A percentile compares a stretch with the other conserved stretches of the same genome.
Conservation (phyloP, 2,888 invertebrate genomes). For the Diachrysia chrysitis region DNA sequence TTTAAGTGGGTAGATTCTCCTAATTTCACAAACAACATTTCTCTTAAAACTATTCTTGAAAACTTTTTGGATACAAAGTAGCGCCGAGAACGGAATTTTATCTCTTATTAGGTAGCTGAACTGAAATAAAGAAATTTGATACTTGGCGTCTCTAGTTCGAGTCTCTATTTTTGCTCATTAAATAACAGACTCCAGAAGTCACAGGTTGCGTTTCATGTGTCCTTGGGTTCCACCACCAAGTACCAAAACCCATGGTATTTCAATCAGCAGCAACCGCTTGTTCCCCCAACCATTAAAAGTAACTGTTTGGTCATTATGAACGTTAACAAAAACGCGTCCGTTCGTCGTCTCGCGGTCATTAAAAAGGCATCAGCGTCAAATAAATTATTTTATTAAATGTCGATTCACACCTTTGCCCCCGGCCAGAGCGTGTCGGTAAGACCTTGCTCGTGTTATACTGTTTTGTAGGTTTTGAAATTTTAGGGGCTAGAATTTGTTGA, state of each 20-base stretch:
- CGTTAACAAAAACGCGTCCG: conserved; percentile 53
- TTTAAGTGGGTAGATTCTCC: background rate
- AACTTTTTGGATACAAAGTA: too few species aligned
- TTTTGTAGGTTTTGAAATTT: conserved; percentile 37
- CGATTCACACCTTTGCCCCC: conserved; percentile 85
- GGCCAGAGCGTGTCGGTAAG: conserved; percentile 76
- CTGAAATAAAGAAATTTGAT: too few species aligned
- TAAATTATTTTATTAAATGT: conserved; percentile 87
- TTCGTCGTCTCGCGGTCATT: conserved; percentile 72
- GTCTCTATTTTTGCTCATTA: background rate
- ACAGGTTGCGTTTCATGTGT: background rate
- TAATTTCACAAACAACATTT: too few species aligned
- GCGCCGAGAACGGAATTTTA: too few species aligned
- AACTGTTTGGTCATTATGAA: conserved; percentile 50
- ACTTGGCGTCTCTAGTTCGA: too few species aligned
- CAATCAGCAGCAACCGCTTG: conserved; percentile 35
- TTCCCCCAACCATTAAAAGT: conserved; percentile 43
- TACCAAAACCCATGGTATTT: conserved; percentile 28
- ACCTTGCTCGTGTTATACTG: conserved; percentile 67
- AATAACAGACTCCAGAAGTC: background rate
- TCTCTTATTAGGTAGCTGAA: too few species aligned
- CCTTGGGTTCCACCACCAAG: background rate
- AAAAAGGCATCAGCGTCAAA: conserved; percentile 84
- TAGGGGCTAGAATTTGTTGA: background rate
- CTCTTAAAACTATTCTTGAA: too few species aligned